phyloP scores from a whole-genome alignment of 1,140 invertebrate species.

The Drosophila biarmipes region DNA sequence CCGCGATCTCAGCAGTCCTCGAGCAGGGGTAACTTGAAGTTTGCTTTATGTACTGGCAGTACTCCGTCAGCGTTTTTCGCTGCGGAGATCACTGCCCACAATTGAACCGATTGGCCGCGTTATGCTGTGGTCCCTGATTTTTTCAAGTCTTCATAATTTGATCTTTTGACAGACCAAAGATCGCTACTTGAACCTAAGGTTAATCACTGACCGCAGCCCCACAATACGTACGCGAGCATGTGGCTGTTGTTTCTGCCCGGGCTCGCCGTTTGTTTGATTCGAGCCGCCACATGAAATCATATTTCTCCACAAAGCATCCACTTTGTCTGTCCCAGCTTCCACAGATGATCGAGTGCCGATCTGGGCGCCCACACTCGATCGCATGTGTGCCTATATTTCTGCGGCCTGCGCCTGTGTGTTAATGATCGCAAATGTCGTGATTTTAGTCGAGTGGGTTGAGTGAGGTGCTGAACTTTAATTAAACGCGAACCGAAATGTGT shows the following conservation, averaged over 20 bases:
- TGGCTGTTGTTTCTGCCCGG: conserved; percentile 5
- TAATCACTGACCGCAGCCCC: conserved; percentile 49
- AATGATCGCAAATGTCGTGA: conserved; percentile 54
- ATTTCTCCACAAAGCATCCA: conserved; percentile 48
- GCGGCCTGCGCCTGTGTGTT: conserved; percentile 24
- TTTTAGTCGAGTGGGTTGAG: conserved; percentile 50
- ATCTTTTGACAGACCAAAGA: conserved; percentile 56
- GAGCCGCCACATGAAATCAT: conserved; percentile 52
- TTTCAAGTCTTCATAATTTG: conserved; percentile 32
- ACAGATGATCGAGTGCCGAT: conserved; percentile 48
- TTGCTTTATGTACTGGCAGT: conserved; percentile 49
- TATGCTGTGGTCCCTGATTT: conserved; percentile 28
- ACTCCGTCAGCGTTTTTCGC: conserved; percentile 29
- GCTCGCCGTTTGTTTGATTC: conserved; percentile 43
- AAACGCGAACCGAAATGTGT: conserved; percentile 50
- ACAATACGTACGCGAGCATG: background rate
- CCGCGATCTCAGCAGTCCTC: conserved; percentile 28
- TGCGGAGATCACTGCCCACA: conserved; percentile 30
- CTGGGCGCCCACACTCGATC: conserved; percentile 48
- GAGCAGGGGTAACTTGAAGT: conserved; percentile 27
- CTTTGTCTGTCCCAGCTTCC: conserved; percentile 35
- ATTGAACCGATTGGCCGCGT: conserved; percentile 30
- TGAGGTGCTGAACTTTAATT: conserved; percentile 54
- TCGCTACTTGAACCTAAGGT: conserved; percentile 47
- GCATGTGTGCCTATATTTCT: conserved; percentile 20